Percentiles rank a stretch among this genome's conserved stretches.
phyloP scores from a whole-genome alignment of 2,113 vertebrate genomes.

The Ictalurus furcatus region DNA sequence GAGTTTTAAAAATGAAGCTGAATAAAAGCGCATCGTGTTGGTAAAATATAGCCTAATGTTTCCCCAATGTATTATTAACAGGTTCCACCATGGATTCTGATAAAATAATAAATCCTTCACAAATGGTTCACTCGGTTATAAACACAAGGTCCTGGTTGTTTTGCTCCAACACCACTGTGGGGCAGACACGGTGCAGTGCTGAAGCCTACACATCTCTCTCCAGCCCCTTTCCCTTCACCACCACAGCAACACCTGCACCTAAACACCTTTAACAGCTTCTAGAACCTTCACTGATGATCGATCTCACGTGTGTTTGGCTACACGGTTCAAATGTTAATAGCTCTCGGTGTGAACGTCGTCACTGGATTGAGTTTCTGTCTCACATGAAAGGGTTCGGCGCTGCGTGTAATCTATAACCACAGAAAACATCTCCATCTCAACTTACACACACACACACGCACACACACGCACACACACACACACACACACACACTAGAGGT shows the following conservation, averaged over 20 bases:
- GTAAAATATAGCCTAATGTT: neutral
- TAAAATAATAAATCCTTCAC: too few species aligned
- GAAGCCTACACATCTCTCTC: neutral
- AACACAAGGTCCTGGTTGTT: neutral
- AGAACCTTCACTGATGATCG: neutral
- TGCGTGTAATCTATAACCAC: neutral
- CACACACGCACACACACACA: too few species aligned
- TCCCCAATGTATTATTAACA: neutral
- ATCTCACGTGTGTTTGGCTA: neutral
- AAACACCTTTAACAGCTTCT: neutral
- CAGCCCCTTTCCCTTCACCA: neutral
- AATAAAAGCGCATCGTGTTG: neutral
- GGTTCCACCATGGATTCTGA: too few species aligned
- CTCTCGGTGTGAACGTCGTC: neutral
- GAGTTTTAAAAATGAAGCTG: neutral
- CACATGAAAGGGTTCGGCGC: neutral
- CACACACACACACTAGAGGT: too few species aligned
- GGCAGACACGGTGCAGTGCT: neutral
- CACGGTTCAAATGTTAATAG: neutral
- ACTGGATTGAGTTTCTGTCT: neutral
- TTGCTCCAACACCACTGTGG: neutral
- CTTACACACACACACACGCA: too few species aligned
- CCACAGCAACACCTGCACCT: neutral
- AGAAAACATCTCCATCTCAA: neutral
- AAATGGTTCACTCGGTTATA: neutral